Base-by-base conservation (phyloP, 1,140 invertebrate genomes). In the Halesus radiatus region DNA sequence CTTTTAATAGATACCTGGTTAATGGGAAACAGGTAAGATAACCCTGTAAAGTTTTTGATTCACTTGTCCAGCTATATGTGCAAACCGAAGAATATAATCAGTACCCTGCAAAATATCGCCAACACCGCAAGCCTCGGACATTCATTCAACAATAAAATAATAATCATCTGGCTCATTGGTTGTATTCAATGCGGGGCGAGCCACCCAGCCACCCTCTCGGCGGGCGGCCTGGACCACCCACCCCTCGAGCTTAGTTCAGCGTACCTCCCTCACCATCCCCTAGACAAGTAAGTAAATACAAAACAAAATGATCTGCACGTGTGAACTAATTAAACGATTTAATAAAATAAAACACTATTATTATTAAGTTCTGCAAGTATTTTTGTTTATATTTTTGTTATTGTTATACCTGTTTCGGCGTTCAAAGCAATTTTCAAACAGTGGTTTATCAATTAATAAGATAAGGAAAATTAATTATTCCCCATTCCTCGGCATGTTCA, bases 111-210 rank as follows among this genome's bases (percentile, higher is more conserved):
- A 66, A 72, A 72, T 54, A 72, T 26, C 13, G 68, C 50, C 3
- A 15, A 72, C 22, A 23, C 16, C 54, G 16, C 45, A 45, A 72
- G 10, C 45, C 16, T n/a, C 54, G 53, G 29, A 29, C 32, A 53
- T 23, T 26, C 50, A 56, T 45, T 45, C 37, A 45, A 76, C 56
- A 76, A 62, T 62, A 76, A 76, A 76, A 76, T 76, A 76, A 76
- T 76, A 76, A 76, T 76, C 74, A 76, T 76, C 29, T 45, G 74
- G 56, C n/a, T 60, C 74, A 62, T 62, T 64, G 74, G 74, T 45
- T 45, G 37, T 52, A 76, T 76, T 15, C 58, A 50, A 37, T 8
- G 58, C 56, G 56, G 18, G 32, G 37, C 37, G 1, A 45, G 7
- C 10, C 58, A 58, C 22, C 32, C n/a, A n/a, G n/a, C 45, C 74